Evolutionary conservation across 2,797 vertebrate genomes (phyloP).

Genomic region (Lutra lutra): DNA sequence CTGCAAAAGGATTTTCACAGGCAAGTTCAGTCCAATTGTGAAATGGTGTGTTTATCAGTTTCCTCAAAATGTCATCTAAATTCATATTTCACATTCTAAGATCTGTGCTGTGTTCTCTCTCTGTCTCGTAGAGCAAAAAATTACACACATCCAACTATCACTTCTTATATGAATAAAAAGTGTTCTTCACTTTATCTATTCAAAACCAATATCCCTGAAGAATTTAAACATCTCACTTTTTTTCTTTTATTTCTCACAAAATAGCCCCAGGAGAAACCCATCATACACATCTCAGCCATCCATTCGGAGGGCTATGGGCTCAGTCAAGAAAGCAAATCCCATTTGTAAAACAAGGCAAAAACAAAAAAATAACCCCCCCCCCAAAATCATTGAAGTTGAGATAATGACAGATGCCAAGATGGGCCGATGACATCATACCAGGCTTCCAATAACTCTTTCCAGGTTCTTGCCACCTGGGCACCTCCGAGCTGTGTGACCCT

Average conservation of each 20-base stretch:
- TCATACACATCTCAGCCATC: conserved; percentile 40
- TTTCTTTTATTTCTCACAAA: conserved; percentile 69
- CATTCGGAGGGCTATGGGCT: conserved; percentile 26
- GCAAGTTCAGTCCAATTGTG: conserved; percentile 68
- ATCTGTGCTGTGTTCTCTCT: conserved; percentile 71
- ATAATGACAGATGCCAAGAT: neutral
- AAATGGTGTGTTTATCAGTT: conserved; percentile 81
- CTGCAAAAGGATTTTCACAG: conserved; percentile 77
- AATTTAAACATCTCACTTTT: conserved; percentile 81
- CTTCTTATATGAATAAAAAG: conserved; percentile 79
- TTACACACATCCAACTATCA: conserved; percentile 68
- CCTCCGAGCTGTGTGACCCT: neutral
- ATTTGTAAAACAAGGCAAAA: conserved; percentile 43
- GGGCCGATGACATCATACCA: rapidly evolving
- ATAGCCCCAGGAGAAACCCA: conserved; percentile 71
- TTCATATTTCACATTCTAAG: conserved; percentile 83
- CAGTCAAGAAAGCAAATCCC: conserved; percentile 68
- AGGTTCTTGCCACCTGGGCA: neutral
- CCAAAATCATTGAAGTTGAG: neutral
- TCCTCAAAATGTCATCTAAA: conserved; percentile 84
- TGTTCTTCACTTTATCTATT: conserved; percentile 75
- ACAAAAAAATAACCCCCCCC: neutral
- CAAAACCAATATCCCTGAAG: conserved; percentile 77
- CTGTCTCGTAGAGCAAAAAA: conserved; percentile 79
- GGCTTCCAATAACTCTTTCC: neutral